Base-by-base conservation (phyloP, 1,140 invertebrate genomes). In the Pachypeltis micranthus region DNA sequence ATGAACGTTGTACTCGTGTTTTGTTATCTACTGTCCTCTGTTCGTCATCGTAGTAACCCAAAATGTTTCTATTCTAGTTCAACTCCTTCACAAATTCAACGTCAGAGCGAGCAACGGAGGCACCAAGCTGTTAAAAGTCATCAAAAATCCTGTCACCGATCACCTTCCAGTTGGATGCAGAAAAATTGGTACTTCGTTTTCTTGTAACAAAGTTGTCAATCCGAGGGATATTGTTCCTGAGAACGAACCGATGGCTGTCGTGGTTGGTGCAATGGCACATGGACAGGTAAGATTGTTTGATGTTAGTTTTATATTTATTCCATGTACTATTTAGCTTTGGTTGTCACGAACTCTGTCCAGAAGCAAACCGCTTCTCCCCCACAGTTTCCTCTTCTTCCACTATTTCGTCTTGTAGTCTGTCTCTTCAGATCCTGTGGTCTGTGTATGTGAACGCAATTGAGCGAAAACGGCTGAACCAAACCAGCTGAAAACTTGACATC, bases 221-320 rank as follows among this genome's bases (percentile, higher is more conserved):
- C 85, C 88, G 44, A 74, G 81, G 61, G 89, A 95, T 56, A 71
- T 98, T 12, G 91, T 95, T 14, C 88, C 90, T 4, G 74, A 77
- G 27, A 75, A 83, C 65, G 88, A 93, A 68, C 92, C 93, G 16
- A 82, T 97, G 64, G 93, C 87, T 0, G 78, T 99, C 65, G 86
- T 98, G 2, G 80, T 99, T 66, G 97, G 96, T 47, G 94, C 96
- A 1, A 97, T 99, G 86, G 95, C 96, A 2, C 93, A 96, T 78
- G 97, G 96, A 62, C 89, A 88, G 74, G 86, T 88, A 74, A 76
- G 65, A n/a, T n/a, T n/a, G n/a, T n/a, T n/a, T n/a, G n/a, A n/a
- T n/a, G n/a, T n/a, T n/a, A n/a, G n/a, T n/a, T n/a, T n/a, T n/a
- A n/a, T n/a, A n/a, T n/a, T n/a, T n/a, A n/a, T n/a, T n/a, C n/a